Conservation (phyloP, 2,888 invertebrate species). For the Andrena camellia region DNA sequence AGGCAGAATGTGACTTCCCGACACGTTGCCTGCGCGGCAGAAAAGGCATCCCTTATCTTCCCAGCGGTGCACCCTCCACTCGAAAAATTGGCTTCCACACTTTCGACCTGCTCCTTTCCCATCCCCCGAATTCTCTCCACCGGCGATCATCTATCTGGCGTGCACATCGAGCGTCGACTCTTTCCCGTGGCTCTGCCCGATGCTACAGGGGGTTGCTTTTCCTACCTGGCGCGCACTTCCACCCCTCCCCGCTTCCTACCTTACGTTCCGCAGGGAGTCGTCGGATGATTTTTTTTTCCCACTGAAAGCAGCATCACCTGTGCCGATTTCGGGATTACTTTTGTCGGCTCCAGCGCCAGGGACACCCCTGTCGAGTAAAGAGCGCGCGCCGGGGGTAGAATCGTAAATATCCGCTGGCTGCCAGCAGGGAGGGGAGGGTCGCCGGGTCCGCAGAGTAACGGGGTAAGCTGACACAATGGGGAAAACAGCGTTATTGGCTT, state of each 20-base stretch:
- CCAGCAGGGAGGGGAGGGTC: slow-evolving; percentile 47
- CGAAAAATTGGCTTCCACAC: slow-evolving; percentile 78
- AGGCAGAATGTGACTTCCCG: slow-evolving; percentile 67
- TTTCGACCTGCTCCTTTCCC: slow-evolving; percentile 71
- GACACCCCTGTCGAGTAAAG: slow-evolving; percentile 71
- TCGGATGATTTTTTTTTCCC: slow-evolving; percentile 74
- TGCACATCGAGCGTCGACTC: slow-evolving; percentile 48
- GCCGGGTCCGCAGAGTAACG: slow-evolving; percentile 52
- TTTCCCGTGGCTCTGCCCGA: slow-evolving; percentile 20
- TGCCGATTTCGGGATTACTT: slow-evolving; percentile 83
- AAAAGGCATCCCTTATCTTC: slow-evolving; percentile 53
- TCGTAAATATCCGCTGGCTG: slow-evolving; percentile 50
- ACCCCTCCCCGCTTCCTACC: slow-evolving; percentile 14
- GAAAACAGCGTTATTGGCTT: slow-evolving; percentile 85
- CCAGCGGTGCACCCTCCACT: slow-evolving; percentile 66
- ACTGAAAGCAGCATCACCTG: slow-evolving; percentile 81
- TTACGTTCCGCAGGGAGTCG: slow-evolving; percentile 60
- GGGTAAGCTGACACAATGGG: slow-evolving; percentile 79
- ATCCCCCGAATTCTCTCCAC: slow-evolving; percentile 32
- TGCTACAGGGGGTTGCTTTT: slow-evolving; percentile 35
- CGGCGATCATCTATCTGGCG: slow-evolving; percentile 59
- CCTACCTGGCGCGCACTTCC: slow-evolving; percentile 54
- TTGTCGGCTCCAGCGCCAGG: slow-evolving; percentile 76
- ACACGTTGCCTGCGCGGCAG: slow-evolving; percentile 46
- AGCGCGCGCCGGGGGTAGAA: slow-evolving; percentile 40